phyloP scores from a whole-genome alignment of 2,888 invertebrate genomes.

The Polietes domitor region DNA sequence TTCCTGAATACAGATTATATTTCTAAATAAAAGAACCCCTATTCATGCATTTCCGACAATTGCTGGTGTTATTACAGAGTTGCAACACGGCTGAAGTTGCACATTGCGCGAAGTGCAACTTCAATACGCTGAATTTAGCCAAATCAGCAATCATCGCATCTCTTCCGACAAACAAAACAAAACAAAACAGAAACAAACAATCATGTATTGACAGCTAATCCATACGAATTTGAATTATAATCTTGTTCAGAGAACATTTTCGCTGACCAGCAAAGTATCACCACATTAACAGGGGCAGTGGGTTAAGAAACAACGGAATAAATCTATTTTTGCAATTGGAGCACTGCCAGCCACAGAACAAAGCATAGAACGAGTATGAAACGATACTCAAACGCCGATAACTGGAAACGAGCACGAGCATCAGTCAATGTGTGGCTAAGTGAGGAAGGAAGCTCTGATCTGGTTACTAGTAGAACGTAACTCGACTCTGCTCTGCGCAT shows the following conservation, averaged over 20 bases:
- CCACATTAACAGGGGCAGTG: conserved; percentile 64
- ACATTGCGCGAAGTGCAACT: conserved; percentile 5
- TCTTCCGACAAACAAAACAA: background rate
- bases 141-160: background rate
- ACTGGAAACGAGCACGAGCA: background rate
- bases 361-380: background rate
- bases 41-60: too few species aligned
- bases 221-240: conserved; percentile 37
- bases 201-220: conserved; percentile 8
- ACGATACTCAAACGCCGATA: background rate
- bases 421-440: background rate
- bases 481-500: background rate
- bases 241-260: conserved; percentile 34
- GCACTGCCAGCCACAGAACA: conserved; percentile 11
- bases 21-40: too few species aligned
- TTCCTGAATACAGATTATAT: too few species aligned
- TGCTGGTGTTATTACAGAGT: too few species aligned
- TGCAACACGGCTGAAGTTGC: too few species aligned
- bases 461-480: conserved; percentile 2
- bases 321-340: conserved; percentile 59
- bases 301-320: conserved; percentile 66
- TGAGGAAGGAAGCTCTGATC: background rate
- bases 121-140: background rate
- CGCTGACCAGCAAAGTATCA: conserved; percentile 53
- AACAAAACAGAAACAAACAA: too few species aligned